Conservation (phyloP, 2,888 invertebrate genomes). For the Scaptomyza polygonia region DNA sequence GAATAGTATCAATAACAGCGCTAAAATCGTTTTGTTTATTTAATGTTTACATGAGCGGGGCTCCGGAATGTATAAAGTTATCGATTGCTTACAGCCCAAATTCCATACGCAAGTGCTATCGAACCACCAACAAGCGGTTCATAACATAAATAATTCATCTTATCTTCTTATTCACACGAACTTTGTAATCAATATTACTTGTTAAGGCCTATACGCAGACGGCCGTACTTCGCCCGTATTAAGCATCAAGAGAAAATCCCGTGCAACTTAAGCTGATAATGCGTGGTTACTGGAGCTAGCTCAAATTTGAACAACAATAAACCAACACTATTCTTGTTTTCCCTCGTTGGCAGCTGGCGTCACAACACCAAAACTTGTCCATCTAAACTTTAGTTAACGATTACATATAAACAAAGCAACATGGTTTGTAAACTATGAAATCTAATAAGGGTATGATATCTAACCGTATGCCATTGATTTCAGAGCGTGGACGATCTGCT, state of each 20-base stretch:
- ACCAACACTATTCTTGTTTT: conserved; percentile 6
- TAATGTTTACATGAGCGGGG: background rate
- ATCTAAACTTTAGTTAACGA: background rate
- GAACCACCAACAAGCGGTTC: background rate
- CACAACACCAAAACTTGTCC: background rate
- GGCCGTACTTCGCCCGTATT: too few species aligned
- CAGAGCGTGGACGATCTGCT: conserved; percentile 57
- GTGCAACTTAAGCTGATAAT: background rate
- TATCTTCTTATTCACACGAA: too few species aligned
- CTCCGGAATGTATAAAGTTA: background rate
- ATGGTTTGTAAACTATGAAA: conserved; percentile 33
- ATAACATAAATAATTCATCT: background rate
- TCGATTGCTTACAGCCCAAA: background rate
- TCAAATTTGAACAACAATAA: background rate
- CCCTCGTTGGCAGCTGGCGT: background rate
- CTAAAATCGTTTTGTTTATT: background rate
- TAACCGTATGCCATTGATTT: conserved; percentile 1
- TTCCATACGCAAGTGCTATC: background rate
- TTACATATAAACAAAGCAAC: background rate
- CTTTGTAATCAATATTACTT: too few species aligned
- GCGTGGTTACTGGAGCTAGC: conserved; percentile 1
- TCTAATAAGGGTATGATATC: background rate
- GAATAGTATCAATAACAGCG: conserved; percentile 7
- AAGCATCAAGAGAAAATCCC: background rate
- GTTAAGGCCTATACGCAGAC: too few species aligned